Base-by-base conservation (phyloP, 2,888 invertebrate genomes). In the Carcina quercana region DNA sequence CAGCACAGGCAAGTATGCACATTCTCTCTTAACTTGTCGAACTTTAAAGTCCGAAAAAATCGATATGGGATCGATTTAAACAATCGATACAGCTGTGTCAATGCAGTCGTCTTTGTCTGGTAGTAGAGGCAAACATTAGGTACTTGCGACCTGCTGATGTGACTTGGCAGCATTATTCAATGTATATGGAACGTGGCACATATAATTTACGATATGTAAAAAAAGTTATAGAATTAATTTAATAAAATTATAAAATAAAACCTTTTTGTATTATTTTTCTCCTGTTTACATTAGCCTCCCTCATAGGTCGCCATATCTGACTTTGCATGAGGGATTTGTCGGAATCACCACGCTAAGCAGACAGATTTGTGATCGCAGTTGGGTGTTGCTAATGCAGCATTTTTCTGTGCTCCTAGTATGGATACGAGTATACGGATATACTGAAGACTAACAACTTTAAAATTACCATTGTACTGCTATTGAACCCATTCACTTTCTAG, bases 161-260 rank as follows among this genome's bases (percentile, higher is more conserved):
- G 63, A 69, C 54, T 61, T 64, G 69, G 73, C 75, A 75, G 74
- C 74, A 75, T 75, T 66, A 74, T 73, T 72, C 71, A 63, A 72
- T 75, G 71, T 75, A 72, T 71, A 72, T 75, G 70, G 70, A 24
- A 73, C 58, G 68, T 68, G 73, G 76, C 79, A 79, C 80, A 78
- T 70, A 70, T 65, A 70, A 76, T 74, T 75, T 76, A 79, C 76
- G 73, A 71, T 76, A 78, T 80, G 79, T 80, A 80, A 79, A 74
- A 63, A 78, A 82, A 75, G 78, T 78, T 82, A 82, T 82, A 82
- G 82, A 82, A 80, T 76, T 80, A 82, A 82, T 79, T 80, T 82
- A 83, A 82, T 83, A 82, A 82, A 83, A 82, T 78, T 80, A 79
- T 82, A 79, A 82, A 79, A 74, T 70, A 52, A 15, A 27, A 22